Evolutionary conservation across 30 jellyfish, hydroid and myxozoan genomes (phyloP).

Genomic region (Chrysaora quinquecirrha): DNA sequence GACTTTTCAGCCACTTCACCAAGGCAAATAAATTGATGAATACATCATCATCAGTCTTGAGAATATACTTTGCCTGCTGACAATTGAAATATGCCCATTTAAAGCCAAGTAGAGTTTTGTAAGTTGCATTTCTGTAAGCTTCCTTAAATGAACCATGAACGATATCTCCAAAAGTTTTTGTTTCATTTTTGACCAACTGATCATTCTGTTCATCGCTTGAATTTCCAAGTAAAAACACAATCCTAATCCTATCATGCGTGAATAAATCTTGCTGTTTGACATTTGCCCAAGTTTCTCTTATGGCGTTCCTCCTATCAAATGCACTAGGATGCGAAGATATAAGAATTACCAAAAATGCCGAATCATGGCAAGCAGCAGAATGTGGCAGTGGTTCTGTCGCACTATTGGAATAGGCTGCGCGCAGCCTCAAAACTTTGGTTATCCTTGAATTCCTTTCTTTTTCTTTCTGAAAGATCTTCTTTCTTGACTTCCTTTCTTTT

Average conservation of each 20-base stretch:
- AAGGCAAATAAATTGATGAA: slow-evolving; percentile 72
- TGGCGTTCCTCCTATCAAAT: slow-evolving; percentile 60
- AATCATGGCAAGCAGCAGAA: slow-evolving; percentile 67
- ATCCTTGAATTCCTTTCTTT: no score
- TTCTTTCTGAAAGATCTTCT: no score
- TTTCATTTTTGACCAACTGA: slow-evolving; percentile 59
- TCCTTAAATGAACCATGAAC: slow-evolving; percentile 85
- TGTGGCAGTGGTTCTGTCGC: slow-evolving; percentile 76
- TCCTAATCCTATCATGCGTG: no score
- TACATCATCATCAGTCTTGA: slow-evolving; percentile 97
- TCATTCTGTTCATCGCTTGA: slow-evolving; percentile 20
- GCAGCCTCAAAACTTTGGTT: no score
- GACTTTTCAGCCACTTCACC: slow-evolving; percentile 78
- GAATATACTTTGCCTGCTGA: slow-evolving; percentile 58
- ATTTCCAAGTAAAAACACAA: slow-evolving; percentile 79
- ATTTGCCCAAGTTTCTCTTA: slow-evolving; percentile 84
- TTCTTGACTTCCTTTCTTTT: no score
- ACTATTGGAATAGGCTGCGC: no score
- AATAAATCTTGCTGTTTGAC: no score
- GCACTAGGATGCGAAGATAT: slow-evolving; percentile 78
- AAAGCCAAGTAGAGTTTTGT: slow-evolving; percentile 87
- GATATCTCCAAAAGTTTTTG: slow-evolving; percentile 71
- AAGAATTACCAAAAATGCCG: slow-evolving; percentile 60
- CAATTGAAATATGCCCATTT: slow-evolving; percentile 90
- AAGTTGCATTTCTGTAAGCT: slow-evolving; percentile 70